Evolutionary conservation across 2,797 vertebrate genomes (phyloP), one percentile per base, ranked within the genome.

Genomic region (Sebastes vulpes): DNA sequence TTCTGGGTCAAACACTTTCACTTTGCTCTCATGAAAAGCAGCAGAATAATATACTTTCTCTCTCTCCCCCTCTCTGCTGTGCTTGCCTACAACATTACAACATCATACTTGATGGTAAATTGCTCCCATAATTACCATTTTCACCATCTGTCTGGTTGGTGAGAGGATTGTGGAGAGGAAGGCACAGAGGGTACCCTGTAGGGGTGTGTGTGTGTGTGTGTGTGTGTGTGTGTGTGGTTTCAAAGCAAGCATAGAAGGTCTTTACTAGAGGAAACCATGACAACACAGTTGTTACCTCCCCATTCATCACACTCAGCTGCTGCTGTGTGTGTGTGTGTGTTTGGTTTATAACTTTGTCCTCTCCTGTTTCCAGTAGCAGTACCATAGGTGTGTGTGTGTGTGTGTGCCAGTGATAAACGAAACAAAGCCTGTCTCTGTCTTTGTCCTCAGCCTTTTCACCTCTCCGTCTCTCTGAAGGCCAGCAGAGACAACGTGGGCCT

Each of bases 341-440:
- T 6, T 54, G 65, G n/a, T 72, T 56, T 72, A n/a, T 59, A 76
- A 76, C 72, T 74, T 69, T 80, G 78, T 29, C 52, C 53, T 56
- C 25, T 53, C 53, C 18, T n/a, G 25, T 53, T 54, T 73, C 11
- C 26, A 54, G 25, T 31, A 58, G 54, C 31, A 11, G 48, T 52
- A 5, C n/a, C 20, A 26, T 9, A 32, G 2, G 56, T 60, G 53
- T 74, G 5, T 53, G 59, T 75, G 35, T 57, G 53, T n/a, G 21
- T 63, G 5, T 71, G 54, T 60, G 74, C 57, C 35, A 6, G 58
- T 58, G 85, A 90, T 86, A 88, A 90, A 85, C 70, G 25, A 77
- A 76, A 88, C 79, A 90, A 89, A 89, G 85, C 68, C 48, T 2
- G 52, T 81, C 56, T 77, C 70, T 61, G 83, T 87, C 80, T 86